These are phyloP conservation scores for Pardalotus punctatus DNA, from an alignment of 2,113 vertebrate species.

Conservation along the genomic window DNA sequence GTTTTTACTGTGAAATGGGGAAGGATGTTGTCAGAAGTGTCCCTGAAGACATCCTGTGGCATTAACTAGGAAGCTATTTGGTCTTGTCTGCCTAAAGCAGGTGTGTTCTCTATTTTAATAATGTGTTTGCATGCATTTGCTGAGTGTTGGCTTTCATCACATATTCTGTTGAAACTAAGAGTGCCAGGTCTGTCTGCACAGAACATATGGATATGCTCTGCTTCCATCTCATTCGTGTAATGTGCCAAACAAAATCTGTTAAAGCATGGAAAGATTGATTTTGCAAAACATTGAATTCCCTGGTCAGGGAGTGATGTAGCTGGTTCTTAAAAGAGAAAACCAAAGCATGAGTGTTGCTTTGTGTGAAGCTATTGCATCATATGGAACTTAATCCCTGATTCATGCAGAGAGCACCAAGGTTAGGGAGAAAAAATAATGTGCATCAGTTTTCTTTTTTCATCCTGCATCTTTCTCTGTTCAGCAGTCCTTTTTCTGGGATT, in stretches of 20 bases:
- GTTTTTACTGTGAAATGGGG: background rate
- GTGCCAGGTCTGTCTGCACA: conserved; percentile 46
- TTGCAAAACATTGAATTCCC: background rate
- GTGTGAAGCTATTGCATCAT: background rate
- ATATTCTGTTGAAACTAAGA: conserved; percentile 56
- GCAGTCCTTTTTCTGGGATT: background rate
- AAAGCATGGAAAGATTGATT: background rate
- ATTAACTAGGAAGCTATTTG: background rate
- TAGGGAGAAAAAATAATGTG: background rate
- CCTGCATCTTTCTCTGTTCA: background rate
- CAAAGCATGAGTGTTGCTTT: background rate
- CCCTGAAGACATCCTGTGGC: conserved; percentile 18
- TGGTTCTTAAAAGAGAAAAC: background rate
- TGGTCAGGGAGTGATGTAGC: background rate
- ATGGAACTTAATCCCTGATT: background rate
- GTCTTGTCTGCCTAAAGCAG: conserved; percentile 39
- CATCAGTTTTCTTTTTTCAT: background rate
- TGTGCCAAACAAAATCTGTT: conserved; percentile 11
- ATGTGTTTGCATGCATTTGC: conserved; percentile 21
- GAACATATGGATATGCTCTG: conserved; percentile 2
- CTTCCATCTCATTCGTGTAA: conserved; percentile 13
- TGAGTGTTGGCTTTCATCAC: conserved; percentile 16
- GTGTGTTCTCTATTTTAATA: conserved; percentile 47
- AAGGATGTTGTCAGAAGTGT: background rate
- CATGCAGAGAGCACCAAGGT: background rate